Evolutionary conservation across 2,888 invertebrate genomes (phyloP).

Genomic region (Sinelater perroti): DNA sequence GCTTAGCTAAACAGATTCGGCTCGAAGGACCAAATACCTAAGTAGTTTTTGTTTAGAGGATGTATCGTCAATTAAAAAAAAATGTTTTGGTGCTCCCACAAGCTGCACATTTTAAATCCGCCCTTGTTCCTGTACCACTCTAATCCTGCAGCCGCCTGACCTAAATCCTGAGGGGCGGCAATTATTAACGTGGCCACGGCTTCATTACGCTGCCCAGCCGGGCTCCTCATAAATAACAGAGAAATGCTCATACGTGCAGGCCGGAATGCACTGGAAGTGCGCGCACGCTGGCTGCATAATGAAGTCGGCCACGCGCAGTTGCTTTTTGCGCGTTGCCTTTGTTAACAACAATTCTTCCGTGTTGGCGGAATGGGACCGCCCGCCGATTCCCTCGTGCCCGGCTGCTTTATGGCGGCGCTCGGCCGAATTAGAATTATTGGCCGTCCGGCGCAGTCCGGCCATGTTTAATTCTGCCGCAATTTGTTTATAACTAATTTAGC

Average conservation of each 20-base stretch:
- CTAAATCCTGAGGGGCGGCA: conserved; percentile 20
- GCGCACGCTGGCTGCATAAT: not conserved
- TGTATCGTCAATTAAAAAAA: too few relatives aligned
- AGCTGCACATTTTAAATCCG: too few relatives aligned
- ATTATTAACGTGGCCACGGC: conserved; percentile 26
- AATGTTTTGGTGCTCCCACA: too few relatives aligned
- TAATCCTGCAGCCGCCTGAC: too few relatives aligned
- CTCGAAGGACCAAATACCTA: too few relatives aligned
- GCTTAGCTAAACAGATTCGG: too few relatives aligned
- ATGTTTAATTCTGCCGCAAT: conserved; percentile 17
- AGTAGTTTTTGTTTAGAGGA: too few relatives aligned
- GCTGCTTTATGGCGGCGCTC: conserved; percentile 14
- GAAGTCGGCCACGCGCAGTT: not conserved
- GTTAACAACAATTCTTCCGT: not conserved
- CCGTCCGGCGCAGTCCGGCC: conserved; percentile 15
- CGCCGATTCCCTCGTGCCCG: conserved; percentile 10
- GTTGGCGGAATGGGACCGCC: not conserved
- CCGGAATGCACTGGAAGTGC: conserved; percentile 22
- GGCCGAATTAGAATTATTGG: conserved; percentile 24
- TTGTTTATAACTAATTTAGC: conserved; percentile 20
- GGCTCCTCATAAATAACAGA: conserved; percentile 21
- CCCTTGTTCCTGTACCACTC: too few relatives aligned
- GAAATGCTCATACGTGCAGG: conserved; percentile 14
- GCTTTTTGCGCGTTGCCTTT: not conserved
- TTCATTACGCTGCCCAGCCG: conserved; percentile 23